A percentile compares a stretch with the other conserved stretches of the same genome.
phyloP scores from a whole-genome alignment of 1,140 invertebrate genomes.

The Monochamus saltuarius region DNA sequence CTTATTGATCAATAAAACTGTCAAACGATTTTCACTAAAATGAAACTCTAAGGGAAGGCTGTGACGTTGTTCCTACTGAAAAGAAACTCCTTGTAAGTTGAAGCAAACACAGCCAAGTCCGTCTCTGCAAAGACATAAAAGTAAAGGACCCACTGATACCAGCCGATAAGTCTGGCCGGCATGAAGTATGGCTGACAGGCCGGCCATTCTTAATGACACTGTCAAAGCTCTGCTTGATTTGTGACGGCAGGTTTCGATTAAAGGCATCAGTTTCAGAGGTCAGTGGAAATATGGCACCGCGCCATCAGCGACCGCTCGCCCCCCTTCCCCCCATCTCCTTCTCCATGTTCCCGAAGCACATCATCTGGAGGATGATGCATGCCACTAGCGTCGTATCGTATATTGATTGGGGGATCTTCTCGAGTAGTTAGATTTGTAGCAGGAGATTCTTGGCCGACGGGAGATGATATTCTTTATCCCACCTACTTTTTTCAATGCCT shows the following conservation, averaged over 20 bases:
- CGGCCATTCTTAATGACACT: slow-evolving; percentile 50
- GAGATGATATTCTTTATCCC: too few species aligned
- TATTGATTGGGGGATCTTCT: background rate
- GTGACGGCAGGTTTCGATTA: slow-evolving; percentile 52
- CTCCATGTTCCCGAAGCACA: slow-evolving; percentile 10
- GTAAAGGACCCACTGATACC: slow-evolving; percentile 31
- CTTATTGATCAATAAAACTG: too few species aligned
- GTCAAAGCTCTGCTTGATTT: slow-evolving; percentile 51
- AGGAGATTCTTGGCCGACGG: too few species aligned
- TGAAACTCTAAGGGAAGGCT: too few species aligned
- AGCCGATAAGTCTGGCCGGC: slow-evolving; percentile 40
- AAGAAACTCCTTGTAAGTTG: too few species aligned
- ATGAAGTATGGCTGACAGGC: slow-evolving; percentile 49
- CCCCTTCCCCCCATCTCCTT: slow-evolving; percentile 17
- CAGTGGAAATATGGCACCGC: slow-evolving; percentile 41
- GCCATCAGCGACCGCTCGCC: slow-evolving; percentile 20
- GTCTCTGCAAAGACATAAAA: slow-evolving; percentile 15
- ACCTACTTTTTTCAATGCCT: too few species aligned
- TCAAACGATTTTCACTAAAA: too few species aligned
- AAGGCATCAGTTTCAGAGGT: slow-evolving; percentile 51
- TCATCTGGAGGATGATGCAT: slow-evolving; percentile 27
- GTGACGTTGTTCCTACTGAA: too few species aligned
- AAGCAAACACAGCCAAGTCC: background rate
- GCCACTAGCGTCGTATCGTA: slow-evolving; percentile 11
- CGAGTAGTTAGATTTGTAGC: too few species aligned